These are phyloP conservation scores for Egretta garzetta DNA, from an alignment of 2,113 vertebrate genomes.

Conservation along the genomic window DNA sequence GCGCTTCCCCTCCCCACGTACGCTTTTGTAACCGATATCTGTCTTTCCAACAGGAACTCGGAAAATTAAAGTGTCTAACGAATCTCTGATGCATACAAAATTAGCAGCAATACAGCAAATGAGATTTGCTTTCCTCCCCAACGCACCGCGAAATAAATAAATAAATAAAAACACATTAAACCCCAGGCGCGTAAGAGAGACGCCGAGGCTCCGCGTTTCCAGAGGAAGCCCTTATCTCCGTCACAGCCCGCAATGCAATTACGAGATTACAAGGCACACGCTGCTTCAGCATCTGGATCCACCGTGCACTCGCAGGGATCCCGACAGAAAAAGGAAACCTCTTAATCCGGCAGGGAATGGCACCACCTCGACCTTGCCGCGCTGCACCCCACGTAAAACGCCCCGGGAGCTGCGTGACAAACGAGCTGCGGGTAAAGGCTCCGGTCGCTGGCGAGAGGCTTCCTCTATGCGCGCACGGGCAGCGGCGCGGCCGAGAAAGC, in stretches of 20 bases:
- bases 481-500: neutral
- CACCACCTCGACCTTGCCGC: neutral
- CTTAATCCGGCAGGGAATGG: neutral
- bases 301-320: neutral
- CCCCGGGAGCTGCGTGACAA: accelerated
- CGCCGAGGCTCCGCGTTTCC: neutral
- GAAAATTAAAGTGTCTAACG: neutral
- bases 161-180: neutral
- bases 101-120: neutral
- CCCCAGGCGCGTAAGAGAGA: neutral
- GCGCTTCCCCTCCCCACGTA: neutral
- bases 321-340: neutral
- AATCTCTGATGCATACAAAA: neutral
- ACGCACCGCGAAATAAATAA: neutral
- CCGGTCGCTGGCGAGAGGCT: accelerated
- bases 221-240: neutral
- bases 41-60: neutral
- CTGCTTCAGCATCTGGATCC: constrained; percentile 44
- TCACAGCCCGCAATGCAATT: constrained; percentile 45
- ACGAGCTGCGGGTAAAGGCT: neutral
- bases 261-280: constrained; percentile 50
- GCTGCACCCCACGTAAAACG: neutral
- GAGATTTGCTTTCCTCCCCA: neutral
- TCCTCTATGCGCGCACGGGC: neutral
- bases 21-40: neutral